Conservation (phyloP, 1,140 invertebrate species). For the Mactra quadrangularis region DNA sequence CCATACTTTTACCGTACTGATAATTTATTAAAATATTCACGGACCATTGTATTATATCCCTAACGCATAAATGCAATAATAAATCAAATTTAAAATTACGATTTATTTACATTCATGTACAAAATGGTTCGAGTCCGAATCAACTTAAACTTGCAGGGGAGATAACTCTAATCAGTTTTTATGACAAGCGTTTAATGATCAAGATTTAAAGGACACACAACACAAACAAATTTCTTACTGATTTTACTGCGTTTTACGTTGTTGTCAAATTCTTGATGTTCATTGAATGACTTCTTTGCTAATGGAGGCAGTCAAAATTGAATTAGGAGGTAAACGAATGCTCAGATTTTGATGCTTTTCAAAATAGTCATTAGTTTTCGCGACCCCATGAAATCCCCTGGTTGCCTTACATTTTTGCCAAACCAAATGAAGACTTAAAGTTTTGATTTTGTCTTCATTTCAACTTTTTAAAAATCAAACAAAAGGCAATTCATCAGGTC, state of each 20-base stretch:
- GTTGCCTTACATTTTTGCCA: background rate
- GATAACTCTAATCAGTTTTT: no score
- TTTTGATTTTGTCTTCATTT: background rate
- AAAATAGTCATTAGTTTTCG: slow-evolving; percentile 17
- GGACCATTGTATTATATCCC: no score
- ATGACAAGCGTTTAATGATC: background rate
- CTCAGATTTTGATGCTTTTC: background rate
- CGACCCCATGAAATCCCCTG: background rate
- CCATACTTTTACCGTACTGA: no score
- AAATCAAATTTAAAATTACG: no score
- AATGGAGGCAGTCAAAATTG: slow-evolving; percentile 61
- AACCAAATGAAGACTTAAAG: background rate
- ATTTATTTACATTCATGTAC: no score
- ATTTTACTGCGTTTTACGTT: background rate
- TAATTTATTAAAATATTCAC: no score
- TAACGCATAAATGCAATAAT: no score
- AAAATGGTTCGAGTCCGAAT: no score
- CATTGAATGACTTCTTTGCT: slow-evolving; percentile 53
- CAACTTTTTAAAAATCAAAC: background rate
- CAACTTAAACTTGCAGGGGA: no score
- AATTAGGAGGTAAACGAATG: slow-evolving; percentile 66
- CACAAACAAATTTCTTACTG: background rate
- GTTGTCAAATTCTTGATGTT: background rate
- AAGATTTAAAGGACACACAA: background rate
- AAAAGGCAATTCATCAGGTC: background rate